These are phyloP conservation scores for Ardeotis arabs DNA, from an alignment of 2,113 vertebrate species.

Conservation along the genomic window DNA sequence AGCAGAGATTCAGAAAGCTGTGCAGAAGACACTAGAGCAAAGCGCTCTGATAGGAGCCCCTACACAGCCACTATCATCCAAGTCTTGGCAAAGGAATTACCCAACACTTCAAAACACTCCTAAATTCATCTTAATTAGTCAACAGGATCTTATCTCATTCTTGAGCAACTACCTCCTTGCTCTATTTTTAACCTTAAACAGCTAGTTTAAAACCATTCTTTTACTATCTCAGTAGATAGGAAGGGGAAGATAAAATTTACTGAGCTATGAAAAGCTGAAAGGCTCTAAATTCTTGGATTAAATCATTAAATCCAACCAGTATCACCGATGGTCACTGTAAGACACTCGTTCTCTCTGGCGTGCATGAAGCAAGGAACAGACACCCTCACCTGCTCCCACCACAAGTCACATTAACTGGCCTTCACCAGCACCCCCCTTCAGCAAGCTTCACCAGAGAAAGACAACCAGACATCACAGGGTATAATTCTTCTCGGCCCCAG, in stretches of 20 bases:
- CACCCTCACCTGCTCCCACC: background rate
- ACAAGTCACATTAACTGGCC: background rate
- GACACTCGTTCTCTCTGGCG: background rate
- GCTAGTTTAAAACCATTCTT: background rate
- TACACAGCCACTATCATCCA: background rate
- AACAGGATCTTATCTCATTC: background rate
- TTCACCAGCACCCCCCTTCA: background rate
- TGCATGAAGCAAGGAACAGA: background rate
- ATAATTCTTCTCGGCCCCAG: background rate
- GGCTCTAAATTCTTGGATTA: background rate
- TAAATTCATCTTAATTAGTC: background rate
- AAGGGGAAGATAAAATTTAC: background rate
- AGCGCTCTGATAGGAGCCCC: background rate
- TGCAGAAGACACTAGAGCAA: background rate
- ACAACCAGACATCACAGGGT: background rate
- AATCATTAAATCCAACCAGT: background rate
- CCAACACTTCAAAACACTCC: background rate
- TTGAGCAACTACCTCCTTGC: background rate
- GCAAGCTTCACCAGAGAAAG: background rate
- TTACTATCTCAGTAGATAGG: background rate
- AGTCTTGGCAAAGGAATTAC: background rate
- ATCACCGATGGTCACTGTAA: background rate
- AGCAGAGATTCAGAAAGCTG: background rate
- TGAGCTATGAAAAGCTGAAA: background rate
- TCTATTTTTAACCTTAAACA: constrained; percentile 4